Base-by-base conservation (phyloP, 37 sponge, comb jelly and placozoan species). In the Corticium candelabrum region DNA sequence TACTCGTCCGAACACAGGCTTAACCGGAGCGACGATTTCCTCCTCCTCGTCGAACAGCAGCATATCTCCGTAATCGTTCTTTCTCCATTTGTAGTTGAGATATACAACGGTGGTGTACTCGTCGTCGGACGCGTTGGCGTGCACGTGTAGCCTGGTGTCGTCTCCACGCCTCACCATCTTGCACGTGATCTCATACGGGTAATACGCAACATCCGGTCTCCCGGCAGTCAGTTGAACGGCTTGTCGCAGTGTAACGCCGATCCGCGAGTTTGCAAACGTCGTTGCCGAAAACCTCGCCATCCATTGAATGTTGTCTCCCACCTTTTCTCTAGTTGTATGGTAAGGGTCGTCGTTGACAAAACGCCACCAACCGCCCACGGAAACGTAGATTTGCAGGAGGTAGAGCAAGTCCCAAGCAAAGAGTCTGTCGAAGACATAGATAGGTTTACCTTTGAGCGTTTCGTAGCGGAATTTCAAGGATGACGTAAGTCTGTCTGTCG, bases 101-200 rank as follows among this genome's bases (percentile, higher is more conserved):
- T 67, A 77, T 15, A 81, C 32, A 1, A 80, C 3, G 15, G 71
- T 43, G 41, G 82, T 40, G n/a, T 41, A 77, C 57, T 67, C 82
- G 2, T 57, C 38, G 72, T 81, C 82, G 3, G 3, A 2, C 56
- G 39, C 76, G 37, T 30, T 34, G 50, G 69, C 67, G 35, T 34
- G 27, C 11, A 40, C 32, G 69, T 77, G 69, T 67, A 82, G 34
- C 41, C 15, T 37, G 40, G 78, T 40, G 77, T 67, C 40, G 34
- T 82, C 83, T 7, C 77, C 77, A 3, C 83, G 78, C 30, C 83
- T 38, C 69, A 82, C 76, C 27, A 82, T 35, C 15, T 76, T 76
- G 67, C 5, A 76, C 67, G 77, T 67, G 41, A 67, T 68, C 31
- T 76, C 77, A 35, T 62, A 76, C 62, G 67, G 67, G 21, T 72